Evolutionary conservation across 2,797 vertebrate species (phyloP), one percentile per base, ranked within the genome.

Genomic region (Pachyuromys duprasi): DNA sequence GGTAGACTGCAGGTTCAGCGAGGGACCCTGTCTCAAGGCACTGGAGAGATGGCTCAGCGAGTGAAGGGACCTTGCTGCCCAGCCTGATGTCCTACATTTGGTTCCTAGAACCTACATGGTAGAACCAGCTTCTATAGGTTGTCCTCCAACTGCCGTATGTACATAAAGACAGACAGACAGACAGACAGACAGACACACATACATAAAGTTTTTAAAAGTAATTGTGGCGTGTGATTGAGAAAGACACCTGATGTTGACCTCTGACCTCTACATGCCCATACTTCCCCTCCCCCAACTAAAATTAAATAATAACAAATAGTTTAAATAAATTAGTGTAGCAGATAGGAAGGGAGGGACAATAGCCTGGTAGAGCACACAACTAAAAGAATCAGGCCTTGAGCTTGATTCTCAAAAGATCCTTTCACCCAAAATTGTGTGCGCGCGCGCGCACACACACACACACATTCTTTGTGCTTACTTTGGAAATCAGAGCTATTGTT

Each of bases 311-410:
- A 55, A 55, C 17, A 57, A 57, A 57, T n/a, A 33, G 20, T 57
- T 80, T 88, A 80, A 49, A 86, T 84, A 72, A 36, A 49, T 75
- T 62, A 90, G 24, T 75, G 86, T 57, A 57, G 33, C 12, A 26
- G 83, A 20, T 13, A 70, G 18, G 33, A 67, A 95, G 13, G 22
- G 39, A 96, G 93, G 75, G 60, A 65, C 6, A 91, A 94, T n/a
- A 82, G n/a, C 28, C 14, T 39, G 26, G n/a, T 26, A 60, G 17
- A 17, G 4, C 33, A 15, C 8, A 6, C 17, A 12, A 8, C 18
- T 13, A 12, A 14, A 28, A 90, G 67, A 14, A 17, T 8, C 12
- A 8, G 65, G 53, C 24, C 49, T 42, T 45, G 31, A 22, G 18
- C 15, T 72, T 55, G 31, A 26, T 24, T 53, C n/a, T 69, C 28